These are phyloP conservation scores for Drosophila murphyi DNA, from an alignment of 1,140 invertebrate species.

Conservation along the genomic window DNA sequence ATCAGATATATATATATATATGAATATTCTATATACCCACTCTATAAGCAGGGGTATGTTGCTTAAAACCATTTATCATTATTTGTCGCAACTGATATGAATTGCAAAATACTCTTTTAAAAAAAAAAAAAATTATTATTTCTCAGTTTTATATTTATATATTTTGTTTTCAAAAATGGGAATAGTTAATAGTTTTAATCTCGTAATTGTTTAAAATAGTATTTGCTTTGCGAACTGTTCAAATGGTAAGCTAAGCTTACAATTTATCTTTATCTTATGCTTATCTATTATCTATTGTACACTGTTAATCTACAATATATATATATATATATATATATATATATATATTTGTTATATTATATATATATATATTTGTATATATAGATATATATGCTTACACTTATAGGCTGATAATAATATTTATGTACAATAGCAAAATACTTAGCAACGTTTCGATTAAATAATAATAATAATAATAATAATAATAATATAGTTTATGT, in stretches of 20 bases:
- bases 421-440: slow-evolving; percentile 67
- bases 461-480: slow-evolving; percentile 12
- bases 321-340: background rate
- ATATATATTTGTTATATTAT: background rate
- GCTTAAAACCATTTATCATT: background rate
- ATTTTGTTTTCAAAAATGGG: background rate
- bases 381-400: slow-evolving; percentile 1
- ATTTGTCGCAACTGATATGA: background rate
- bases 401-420: slow-evolving; percentile 25
- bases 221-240: slow-evolving; percentile 41
- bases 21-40: background rate
- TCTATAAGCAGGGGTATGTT: slow-evolving; percentile 2
- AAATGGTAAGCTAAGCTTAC: slow-evolving; percentile 63
- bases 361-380: background rate
- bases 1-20: no score
- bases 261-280: slow-evolving; percentile 38
- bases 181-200: slow-evolving; percentile 17
- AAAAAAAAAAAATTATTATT: background rate
- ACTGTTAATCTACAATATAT: slow-evolving; percentile 22
- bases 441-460: slow-evolving; percentile 52
- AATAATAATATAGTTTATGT: slow-evolving; percentile 5
- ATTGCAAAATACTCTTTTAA: background rate
- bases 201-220: slow-evolving; percentile 44
- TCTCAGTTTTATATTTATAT: background rate
- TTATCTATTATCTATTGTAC: slow-evolving; percentile 2